These are phyloP conservation scores for Streblospio benedicti DNA, from an alignment of 1,140 invertebrate genomes.

Conservation along the genomic window DNA sequence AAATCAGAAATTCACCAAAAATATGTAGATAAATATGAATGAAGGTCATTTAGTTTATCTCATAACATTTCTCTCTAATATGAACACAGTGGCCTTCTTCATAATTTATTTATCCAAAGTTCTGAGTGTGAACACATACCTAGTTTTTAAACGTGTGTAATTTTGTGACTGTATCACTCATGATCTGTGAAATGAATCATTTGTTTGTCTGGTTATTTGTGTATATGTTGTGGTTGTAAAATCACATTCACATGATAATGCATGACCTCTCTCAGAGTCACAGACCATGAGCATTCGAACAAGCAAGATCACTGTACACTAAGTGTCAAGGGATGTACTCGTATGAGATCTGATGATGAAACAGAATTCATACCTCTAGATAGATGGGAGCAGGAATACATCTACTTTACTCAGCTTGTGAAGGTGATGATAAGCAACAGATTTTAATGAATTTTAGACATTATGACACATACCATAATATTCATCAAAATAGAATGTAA, in stretches of 20 bases:
- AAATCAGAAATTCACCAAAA: too few relatives aligned
- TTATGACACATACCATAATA: neutral
- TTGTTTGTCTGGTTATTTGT: too few relatives aligned
- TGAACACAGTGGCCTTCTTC: too few relatives aligned
- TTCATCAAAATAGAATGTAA: neutral
- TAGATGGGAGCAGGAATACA: conserved; percentile 42
- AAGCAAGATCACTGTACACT: conserved; percentile 44
- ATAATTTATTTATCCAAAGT: too few relatives aligned
- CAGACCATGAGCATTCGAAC: conserved; percentile 38
- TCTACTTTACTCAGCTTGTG: conserved; percentile 39
- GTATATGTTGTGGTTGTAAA: too few relatives aligned
- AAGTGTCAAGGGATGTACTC: conserved; percentile 37
- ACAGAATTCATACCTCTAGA: conserved; percentile 44
- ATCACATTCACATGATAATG: neutral
- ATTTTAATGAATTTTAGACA: neutral
- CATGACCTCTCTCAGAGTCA: conserved; percentile 28
- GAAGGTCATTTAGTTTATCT: too few relatives aligned
- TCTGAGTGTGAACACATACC: too few relatives aligned
- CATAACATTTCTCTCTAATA: too few relatives aligned
- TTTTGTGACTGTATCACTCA: too few relatives aligned
- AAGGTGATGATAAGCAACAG: conserved; percentile 27
- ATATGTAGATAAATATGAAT: too few relatives aligned
- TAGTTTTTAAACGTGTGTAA: too few relatives aligned
- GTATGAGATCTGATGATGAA: conserved; percentile 42
- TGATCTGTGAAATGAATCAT: neutral